Evolutionary conservation across 2,113 vertebrate species (phyloP).

Genomic region (Hyla sarda): DNA sequence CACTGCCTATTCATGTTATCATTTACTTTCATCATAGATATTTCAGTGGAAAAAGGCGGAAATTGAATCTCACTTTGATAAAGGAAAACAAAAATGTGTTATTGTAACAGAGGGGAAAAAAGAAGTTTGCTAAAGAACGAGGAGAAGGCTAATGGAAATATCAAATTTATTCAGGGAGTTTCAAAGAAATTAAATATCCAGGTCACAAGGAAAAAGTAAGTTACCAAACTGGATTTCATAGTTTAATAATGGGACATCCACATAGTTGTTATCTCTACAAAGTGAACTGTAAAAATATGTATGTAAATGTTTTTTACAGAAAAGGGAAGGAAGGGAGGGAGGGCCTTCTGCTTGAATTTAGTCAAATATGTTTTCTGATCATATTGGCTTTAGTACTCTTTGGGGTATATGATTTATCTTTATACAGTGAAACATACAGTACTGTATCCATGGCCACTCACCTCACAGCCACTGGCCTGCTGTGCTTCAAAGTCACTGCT

Average conservation of each 20-base stretch:
- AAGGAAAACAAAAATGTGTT: constrained; percentile 22
- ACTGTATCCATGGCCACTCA: too few species aligned
- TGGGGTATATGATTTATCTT: too few species aligned
- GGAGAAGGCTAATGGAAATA: constrained; percentile 24
- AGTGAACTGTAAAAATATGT: neutral
- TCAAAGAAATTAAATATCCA: neutral
- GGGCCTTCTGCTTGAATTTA: too few species aligned
- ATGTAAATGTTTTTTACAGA: neutral
- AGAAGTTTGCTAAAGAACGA: neutral
- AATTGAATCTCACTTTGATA: constrained; percentile 8
- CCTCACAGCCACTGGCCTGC: too few species aligned
- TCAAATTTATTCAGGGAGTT: neutral
- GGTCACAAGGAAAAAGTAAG: neutral
- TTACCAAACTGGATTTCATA: neutral
- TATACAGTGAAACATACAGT: too few species aligned
- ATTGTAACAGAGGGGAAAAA: neutral
- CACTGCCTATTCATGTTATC: constrained; percentile 38
- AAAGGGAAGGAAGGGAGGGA: too few species aligned
- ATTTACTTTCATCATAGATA: constrained; percentile 21
- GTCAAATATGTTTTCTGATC: too few species aligned
- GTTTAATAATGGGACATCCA: neutral
- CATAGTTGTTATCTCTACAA: neutral
- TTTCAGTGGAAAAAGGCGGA: neutral
- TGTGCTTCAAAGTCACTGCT: too few species aligned
- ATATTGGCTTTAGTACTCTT: too few species aligned